These are phyloP conservation scores for Saturnia japonica DNA, from an alignment of 2,888 invertebrate genomes.

Conservation along the genomic window DNA sequence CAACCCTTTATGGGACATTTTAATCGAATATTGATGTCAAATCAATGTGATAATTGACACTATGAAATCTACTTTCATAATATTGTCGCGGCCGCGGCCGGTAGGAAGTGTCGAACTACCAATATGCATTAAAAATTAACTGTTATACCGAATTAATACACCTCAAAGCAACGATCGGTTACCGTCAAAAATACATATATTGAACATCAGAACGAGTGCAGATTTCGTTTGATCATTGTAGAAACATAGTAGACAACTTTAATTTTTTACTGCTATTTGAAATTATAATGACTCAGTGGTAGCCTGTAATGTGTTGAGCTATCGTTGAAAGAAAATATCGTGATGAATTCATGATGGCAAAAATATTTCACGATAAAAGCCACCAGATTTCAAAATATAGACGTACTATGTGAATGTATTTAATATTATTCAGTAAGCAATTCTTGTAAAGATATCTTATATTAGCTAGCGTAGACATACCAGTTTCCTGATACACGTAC, in stretches of 20 bases:
- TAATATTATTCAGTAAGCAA: no score
- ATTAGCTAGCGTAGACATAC: no score
- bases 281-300: no score
- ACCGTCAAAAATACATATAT: conserved; percentile 56
- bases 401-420: neutral
- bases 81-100: conserved; percentile 12
- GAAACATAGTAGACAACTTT: conserved; percentile 31
- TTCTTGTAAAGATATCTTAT: no score
- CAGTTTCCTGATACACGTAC: no score
- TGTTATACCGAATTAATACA: conserved; percentile 55
- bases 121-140: conserved; percentile 58
- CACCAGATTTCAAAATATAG: neutral
- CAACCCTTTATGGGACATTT: conserved; percentile 33
- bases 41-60: conserved; percentile 43
- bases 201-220: conserved; percentile 46
- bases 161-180: conserved; percentile 49
- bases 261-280: no score
- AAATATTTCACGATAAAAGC: neutral
- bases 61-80: conserved; percentile 27
- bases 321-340: no score
- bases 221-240: conserved; percentile 19
- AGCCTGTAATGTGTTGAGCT: no score
- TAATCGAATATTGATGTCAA: conserved; percentile 36
- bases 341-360: neutral
- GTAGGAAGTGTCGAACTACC: conserved; percentile 20